Conservation (phyloP, 2,113 vertebrate species). For the Aspiorhynchus laticeps region DNA sequence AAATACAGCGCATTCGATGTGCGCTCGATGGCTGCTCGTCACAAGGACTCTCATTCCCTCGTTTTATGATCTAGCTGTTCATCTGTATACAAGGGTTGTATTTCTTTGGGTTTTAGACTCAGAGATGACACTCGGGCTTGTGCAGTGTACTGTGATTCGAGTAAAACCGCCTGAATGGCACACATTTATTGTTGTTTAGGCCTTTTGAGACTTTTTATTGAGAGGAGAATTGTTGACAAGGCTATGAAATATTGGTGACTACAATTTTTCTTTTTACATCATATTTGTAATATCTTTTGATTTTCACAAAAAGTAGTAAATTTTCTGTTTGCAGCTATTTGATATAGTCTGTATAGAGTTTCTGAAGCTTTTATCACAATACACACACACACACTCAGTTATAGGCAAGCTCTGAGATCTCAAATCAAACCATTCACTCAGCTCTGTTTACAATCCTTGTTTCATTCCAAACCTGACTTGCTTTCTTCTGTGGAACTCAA, state of each 20-base stretch:
- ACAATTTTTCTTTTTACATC: neutral
- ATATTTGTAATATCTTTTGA: neutral
- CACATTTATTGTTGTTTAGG: neutral
- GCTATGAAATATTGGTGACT: neutral
- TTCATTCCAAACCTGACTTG: neutral
- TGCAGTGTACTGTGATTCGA: neutral
- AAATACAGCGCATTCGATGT: slow-evolving; percentile 66
- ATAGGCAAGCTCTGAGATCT: neutral
- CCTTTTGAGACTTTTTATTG: neutral
- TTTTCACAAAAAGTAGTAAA: no score
- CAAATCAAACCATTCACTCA: neutral
- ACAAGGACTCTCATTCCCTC: slow-evolving; percentile 36
- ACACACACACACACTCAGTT: neutral
- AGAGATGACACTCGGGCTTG: neutral
- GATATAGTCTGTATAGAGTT: neutral
- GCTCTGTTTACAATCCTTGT: neutral
- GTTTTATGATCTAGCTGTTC: slow-evolving; percentile 8
- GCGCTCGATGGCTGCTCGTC: neutral
- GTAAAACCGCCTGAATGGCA: neutral
- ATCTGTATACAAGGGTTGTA: neutral
- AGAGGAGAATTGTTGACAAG: neutral
- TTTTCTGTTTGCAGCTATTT: neutral
- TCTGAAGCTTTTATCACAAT: neutral
- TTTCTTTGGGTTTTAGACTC: slow-evolving; percentile 45
- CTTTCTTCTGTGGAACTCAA: neutral